Conservation (phyloP, 2,888 invertebrate genomes). For the Nomada ferruginata region DNA sequence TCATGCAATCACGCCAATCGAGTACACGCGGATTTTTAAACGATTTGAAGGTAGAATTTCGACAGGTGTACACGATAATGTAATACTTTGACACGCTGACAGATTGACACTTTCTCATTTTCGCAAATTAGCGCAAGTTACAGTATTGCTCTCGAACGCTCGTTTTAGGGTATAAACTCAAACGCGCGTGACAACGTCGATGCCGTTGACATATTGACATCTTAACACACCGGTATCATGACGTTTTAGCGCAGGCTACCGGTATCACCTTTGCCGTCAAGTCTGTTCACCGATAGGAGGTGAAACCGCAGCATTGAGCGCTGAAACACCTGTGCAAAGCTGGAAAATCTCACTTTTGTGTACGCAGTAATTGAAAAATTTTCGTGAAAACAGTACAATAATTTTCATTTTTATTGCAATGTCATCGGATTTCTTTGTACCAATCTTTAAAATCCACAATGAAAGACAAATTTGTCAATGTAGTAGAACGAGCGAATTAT, state of each 20-base stretch:
- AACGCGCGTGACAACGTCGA: conserved; percentile 38
- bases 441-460: too few relatives aligned
- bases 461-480: too few relatives aligned
- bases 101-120: conserved; percentile 49
- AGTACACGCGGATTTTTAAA: background rate
- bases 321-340: background rate
- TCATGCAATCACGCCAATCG: background rate
- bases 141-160: conserved; percentile 33
- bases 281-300: conserved; percentile 26
- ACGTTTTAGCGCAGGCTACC: conserved; percentile 36
- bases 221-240: conserved; percentile 47
- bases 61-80: conserved; percentile 4
- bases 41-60: background rate
- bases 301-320: conserved; percentile 6
- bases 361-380: background rate
- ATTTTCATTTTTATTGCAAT: background rate
- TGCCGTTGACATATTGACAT: conserved; percentile 53
- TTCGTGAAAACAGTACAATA: background rate
- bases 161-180: conserved; percentile 40
- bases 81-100: conserved; percentile 21
- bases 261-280: conserved; percentile 44
- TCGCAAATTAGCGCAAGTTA: conserved; percentile 44
- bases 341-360: background rate
- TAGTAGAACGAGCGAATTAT: too few relatives aligned
- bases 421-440: too few relatives aligned